Evolutionary conservation across 2,113 vertebrate species (phyloP).

Genomic region (Acrocephalus arundinaceus): DNA sequence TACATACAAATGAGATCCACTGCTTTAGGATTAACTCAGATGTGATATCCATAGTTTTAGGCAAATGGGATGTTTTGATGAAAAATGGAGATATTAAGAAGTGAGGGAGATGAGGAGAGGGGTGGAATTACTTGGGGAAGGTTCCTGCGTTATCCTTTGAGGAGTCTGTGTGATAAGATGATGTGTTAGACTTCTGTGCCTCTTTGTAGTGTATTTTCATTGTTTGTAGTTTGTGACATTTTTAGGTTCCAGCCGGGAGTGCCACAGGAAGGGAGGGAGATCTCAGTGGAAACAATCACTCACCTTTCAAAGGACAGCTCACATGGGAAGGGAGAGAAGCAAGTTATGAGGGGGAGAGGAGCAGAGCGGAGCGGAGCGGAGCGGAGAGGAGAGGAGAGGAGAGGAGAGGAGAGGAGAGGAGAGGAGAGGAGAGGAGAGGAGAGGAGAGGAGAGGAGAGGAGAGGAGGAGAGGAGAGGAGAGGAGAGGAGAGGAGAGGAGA

Average conservation of each 20-base stretch:
- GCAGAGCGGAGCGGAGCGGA: too few species aligned
- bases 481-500: not conserved
- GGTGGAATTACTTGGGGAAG: not conserved
- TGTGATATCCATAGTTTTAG: not conserved
- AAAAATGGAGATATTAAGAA: not conserved
- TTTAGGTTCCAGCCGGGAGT: not conserved
- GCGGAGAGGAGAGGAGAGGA: too few species aligned
- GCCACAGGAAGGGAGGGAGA: not conserved
- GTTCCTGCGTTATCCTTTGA: not conserved
- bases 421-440: too few species aligned
- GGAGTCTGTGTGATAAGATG: not conserved
- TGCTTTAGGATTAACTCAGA: not conserved
- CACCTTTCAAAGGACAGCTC: not conserved
- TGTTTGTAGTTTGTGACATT: not conserved
- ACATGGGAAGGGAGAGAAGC: not conserved
- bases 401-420: too few species aligned
- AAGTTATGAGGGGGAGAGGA: too few species aligned
- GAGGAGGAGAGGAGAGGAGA: not conserved
- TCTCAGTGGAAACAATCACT: fast-evolving
- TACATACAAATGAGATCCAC: not conserved
- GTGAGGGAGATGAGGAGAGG: not conserved
- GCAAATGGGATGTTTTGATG: not conserved
- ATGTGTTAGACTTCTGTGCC: not conserved
- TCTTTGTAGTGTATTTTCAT: not conserved
- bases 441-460: too few species aligned